phyloP scores from a whole-genome alignment of 1,140 invertebrate species.

The Drosophila ficusphila region DNA sequence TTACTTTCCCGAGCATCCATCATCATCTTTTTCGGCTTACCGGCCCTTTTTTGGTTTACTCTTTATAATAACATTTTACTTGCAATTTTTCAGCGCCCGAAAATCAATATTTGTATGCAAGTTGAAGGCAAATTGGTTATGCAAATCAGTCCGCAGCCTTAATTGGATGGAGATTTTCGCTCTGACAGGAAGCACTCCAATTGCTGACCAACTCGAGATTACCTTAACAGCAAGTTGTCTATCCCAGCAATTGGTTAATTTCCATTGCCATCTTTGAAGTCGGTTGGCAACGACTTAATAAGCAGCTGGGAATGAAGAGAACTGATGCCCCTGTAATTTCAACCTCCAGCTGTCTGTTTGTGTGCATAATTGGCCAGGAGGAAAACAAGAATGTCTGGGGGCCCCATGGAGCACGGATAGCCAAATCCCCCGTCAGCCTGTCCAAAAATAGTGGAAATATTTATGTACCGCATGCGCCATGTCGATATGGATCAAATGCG shows the following conservation, averaged over 20 bases:
- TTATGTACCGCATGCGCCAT: slow-evolving; percentile 59
- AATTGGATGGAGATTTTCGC: slow-evolving; percentile 24
- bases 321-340: slow-evolving; percentile 41
- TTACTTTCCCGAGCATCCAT: slow-evolving; percentile 47
- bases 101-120: slow-evolving; percentile 31
- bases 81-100: slow-evolving; percentile 59
- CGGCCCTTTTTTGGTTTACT: slow-evolving; percentile 39
- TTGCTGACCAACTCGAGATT: slow-evolving; percentile 36
- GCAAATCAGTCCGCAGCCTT: slow-evolving; percentile 42
- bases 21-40: slow-evolving; percentile 13
- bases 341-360: slow-evolving; percentile 56
- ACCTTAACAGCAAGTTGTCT: slow-evolving; percentile 42
- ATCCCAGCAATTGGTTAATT: slow-evolving; percentile 32
- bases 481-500: slow-evolving; percentile 68
- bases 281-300: slow-evolving; percentile 68
- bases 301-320: slow-evolving; percentile 45
- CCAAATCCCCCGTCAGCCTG: slow-evolving; percentile 44
- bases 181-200: slow-evolving; percentile 40
- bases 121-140: slow-evolving; percentile 38
- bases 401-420: slow-evolving; percentile 7
- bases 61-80: slow-evolving; percentile 1
- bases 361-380: slow-evolving; percentile 51
- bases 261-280: slow-evolving; percentile 63
- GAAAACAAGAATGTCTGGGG: slow-evolving; percentile 34
- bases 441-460: slow-evolving; percentile 76